Evolutionary conservation across 2,797 vertebrate species (phyloP).

Genomic region (Xenops minutus): DNA sequence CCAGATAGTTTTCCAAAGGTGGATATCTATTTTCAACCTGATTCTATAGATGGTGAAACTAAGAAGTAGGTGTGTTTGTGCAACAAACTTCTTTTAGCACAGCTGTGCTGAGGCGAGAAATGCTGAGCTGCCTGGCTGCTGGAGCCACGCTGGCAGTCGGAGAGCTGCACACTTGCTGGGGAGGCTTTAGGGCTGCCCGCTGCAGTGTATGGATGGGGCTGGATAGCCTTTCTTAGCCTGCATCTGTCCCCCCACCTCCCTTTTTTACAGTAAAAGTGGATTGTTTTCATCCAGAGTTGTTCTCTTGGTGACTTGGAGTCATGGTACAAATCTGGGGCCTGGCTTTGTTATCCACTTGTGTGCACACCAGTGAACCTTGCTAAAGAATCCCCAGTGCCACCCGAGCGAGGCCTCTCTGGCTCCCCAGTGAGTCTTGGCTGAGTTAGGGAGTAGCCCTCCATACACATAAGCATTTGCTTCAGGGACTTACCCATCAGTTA

Average conservation of each 20-base stretch:
- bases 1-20: not conserved
- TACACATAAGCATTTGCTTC: not conserved
- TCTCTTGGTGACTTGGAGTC: not conserved
- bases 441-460: not conserved
- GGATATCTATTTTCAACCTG: not conserved
- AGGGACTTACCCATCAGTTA: not conserved
- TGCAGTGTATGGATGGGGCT: not conserved
- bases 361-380: not conserved
- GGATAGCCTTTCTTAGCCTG: not conserved
- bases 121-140: not conserved
- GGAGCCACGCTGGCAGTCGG: not conserved
- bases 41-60: not conserved
- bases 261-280: not conserved
- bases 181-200: not conserved
- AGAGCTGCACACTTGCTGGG: not conserved
- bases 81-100: not conserved
- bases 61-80: not conserved
- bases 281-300: not conserved
- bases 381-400: not conserved
- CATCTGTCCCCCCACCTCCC: not conserved
- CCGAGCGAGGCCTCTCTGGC: accelerated
- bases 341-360: not conserved
- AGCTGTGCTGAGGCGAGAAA: not conserved
- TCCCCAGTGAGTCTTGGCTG: not conserved
- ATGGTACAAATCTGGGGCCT: accelerated